These are phyloP conservation scores for Mus caroli DNA, from an alignment of 2,797 vertebrate species.

Conservation along the genomic window DNA sequence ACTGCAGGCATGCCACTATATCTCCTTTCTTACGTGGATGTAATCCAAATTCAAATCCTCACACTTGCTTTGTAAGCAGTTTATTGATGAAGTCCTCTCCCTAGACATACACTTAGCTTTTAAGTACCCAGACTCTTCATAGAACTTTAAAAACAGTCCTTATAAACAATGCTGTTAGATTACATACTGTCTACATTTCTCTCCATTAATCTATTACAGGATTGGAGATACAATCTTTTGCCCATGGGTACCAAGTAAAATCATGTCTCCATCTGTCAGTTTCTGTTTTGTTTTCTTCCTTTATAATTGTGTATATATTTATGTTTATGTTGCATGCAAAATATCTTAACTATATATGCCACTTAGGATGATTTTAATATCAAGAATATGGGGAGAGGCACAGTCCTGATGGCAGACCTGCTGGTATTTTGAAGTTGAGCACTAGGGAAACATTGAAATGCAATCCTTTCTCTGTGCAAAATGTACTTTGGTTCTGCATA, in stretches of 20 bases:
- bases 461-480: slow-evolving; percentile 70
- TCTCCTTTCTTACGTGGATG: too few species aligned
- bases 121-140: not conserved
- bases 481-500: slow-evolving; percentile 75
- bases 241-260: not conserved
- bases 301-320: not conserved
- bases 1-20: not conserved
- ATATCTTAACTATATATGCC: not conserved
- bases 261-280: not conserved
- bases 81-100: not conserved
- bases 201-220: not conserved
- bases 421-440: slow-evolving; percentile 60
- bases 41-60: not conserved
- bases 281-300: not conserved
- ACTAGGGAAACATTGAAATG: slow-evolving; percentile 71
- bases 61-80: not conserved
- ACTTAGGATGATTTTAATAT: slow-evolving; percentile 52
- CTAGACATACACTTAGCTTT: not conserved
- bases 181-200: not conserved
- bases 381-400: slow-evolving; percentile 2
- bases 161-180: not conserved
- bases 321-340: not conserved
- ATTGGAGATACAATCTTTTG: not conserved
- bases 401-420: slow-evolving; percentile 45
- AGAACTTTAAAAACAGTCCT: not conserved